These are phyloP conservation scores for Oncorhynchus masou DNA, from an alignment of 2,113 vertebrate genomes.

Conservation along the genomic window DNA sequence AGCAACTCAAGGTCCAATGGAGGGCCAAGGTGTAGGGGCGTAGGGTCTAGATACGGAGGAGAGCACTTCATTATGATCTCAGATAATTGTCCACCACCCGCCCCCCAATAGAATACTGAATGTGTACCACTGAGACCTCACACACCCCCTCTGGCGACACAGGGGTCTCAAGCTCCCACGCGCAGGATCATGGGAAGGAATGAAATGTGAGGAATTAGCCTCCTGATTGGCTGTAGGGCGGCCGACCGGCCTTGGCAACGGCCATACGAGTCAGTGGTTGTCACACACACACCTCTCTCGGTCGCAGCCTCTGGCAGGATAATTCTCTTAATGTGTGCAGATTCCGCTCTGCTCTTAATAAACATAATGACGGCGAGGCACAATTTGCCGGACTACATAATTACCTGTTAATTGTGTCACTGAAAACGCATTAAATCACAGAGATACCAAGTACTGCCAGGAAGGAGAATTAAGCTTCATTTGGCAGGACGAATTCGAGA, in stretches of 20 bases:
- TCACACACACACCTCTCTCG: too few relatives aligned
- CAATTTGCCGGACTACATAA: conserved; percentile 88
- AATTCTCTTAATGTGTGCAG: conserved; percentile 93
- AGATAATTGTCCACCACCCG: conserved; percentile 41
- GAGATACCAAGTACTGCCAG: conserved; percentile 89
- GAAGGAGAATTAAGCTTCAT: conserved; percentile 90
- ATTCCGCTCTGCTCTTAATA: conserved; percentile 85
- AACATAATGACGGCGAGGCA: conserved; percentile 82
- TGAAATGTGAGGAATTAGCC: conserved; percentile 64
- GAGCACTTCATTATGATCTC: conserved; percentile 37
- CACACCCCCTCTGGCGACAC: conserved; percentile 17
- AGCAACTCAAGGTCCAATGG: conserved; percentile 24
- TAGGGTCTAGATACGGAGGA: conserved; percentile 27
- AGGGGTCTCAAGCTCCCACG: conserved; percentile 37
- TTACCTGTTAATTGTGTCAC: conserved; percentile 96
- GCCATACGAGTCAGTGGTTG: too few relatives aligned
- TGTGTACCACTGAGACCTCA: conserved; percentile 42
- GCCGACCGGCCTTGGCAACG: not conserved
- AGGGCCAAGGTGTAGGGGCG: not conserved
- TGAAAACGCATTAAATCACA: conserved; percentile 94
- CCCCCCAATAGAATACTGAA: not conserved
- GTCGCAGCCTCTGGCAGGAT: conserved; percentile 68
- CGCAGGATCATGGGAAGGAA: conserved; percentile 64
- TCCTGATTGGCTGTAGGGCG: conserved; percentile 54
- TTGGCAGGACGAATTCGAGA: conserved; percentile 88